These are phyloP conservation scores for Lagenorhynchus albirostris DNA, from an alignment of 2,113 vertebrate species.

Conservation along the genomic window DNA sequence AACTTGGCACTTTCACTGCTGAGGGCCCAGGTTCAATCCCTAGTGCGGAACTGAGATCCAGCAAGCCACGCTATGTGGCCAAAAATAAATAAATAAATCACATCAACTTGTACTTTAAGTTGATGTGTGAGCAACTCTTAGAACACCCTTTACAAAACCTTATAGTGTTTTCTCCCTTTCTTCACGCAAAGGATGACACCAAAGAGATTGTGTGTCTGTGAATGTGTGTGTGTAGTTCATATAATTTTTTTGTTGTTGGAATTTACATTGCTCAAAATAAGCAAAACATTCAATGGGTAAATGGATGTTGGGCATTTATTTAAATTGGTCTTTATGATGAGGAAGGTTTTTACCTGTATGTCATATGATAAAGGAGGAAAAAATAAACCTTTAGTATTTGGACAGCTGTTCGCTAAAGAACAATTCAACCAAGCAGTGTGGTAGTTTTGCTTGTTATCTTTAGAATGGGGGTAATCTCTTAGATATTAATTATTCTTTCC, in stretches of 20 bases:
- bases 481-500: not conserved
- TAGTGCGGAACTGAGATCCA: too few relatives aligned
- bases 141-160: not conserved
- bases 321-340: not conserved
- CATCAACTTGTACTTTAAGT: not conserved
- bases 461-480: not conserved
- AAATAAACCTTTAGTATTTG: not conserved
- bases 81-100: too few relatives aligned
- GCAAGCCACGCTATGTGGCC: too few relatives aligned
- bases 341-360: not conserved
- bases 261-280: not conserved
- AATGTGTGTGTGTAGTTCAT: not conserved
- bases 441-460: not conserved
- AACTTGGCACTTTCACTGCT: too few relatives aligned
- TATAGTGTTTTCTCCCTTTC: not conserved
- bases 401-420: not conserved
- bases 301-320: not conserved
- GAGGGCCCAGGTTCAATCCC: too few relatives aligned
- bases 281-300: not conserved
- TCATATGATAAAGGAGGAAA: not conserved
- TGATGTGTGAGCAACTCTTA: not conserved
- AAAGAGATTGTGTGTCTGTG: not conserved
- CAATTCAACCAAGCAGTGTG: not conserved
- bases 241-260: not conserved
- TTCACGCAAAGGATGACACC: not conserved